Base-by-base conservation (phyloP, 1,140 invertebrate species). In the Apis laboriosa region DNA sequence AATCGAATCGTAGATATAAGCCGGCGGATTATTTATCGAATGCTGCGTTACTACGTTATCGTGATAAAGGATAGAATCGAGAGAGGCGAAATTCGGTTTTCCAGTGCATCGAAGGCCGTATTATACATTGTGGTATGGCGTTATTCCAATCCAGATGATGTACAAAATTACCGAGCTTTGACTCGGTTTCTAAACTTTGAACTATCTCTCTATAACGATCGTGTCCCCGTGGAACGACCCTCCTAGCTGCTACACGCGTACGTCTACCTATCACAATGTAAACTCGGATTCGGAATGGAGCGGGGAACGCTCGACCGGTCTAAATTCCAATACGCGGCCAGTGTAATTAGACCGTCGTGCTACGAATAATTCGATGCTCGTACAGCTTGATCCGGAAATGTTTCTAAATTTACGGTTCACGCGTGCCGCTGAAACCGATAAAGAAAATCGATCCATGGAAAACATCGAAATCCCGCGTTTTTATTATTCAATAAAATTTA, bases 261-360 rank as follows among this genome's bases (percentile, higher is more conserved):
- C n/a, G 21, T 9, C 15, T 75, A 43, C 61, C 73, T 51, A 28
- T 75, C 21, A 75, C 43, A 61, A 49, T 75, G 73, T 75, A 60
- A 75, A 75, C 58, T 75, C 49, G 43, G 43, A 15, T 43, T 24
- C 49, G 15, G 15, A 24, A n/a, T 67, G 34, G 34, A 34, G 34
- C 2, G 66, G 43, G 49, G 43, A 68, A 19, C 66, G 9, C 60
- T 21, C 43, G 66, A 49, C 66, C 49, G 49, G 19, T 68, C 66
- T n/a, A 68, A 34, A 68, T 68, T 68, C n/a, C 66, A 68, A 68
- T 68, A 68, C 66, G 43, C 49, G 34, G 66, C 43, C 43, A 49
- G 49, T 49, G 66, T 68, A 68, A 68, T 68, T 43, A 68, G 21
- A 68, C 66, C 43, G 21, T 15, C 66, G 34, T 68, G 43, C 43